Base-by-base conservation (phyloP, 1,140 invertebrate species). In the Asbolus verrucosus region DNA sequence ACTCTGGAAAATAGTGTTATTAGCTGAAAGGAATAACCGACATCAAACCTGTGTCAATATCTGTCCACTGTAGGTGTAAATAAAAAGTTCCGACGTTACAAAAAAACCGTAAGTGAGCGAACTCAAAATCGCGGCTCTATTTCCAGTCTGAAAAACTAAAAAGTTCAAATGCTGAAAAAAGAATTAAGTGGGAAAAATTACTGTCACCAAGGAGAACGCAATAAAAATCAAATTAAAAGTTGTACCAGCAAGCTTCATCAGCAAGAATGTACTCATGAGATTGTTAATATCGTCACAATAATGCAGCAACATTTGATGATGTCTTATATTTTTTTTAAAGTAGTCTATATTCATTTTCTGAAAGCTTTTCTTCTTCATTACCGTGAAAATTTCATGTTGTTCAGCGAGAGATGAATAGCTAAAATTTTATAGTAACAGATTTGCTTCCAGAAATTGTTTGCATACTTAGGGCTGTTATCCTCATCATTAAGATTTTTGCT, bases 201-300 rank as follows among this genome's bases (percentile, higher is more conserved):
- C 33, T 3, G 33, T 36, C 2, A 36, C 11, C 11, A 36, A 11
- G 11, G 5, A 6, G 33, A 36, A 36, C 2, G 5, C 33, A n/a
- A 36, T 36, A 11, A 36, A 36, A 3, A 11, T 11, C 2, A 36
- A 4, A 11, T 36, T 36, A 36, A 3, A 36, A 36, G 11, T 6
- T 3, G 33, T n/a, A 4, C 5, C 33, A 2, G 11, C 33, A 2
- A 36, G 5, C 11, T 36, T 36, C 5, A n/a, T 36, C 33, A 36
- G 3, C 11, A 36, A 16, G 11, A 43, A 43, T 4, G 16, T 15
- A 5, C 33, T 11, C 18, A 54, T 54, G n/a, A 54, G 13, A 8
- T 14, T 19, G 46, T 54, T 27, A 19, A 54, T n/a, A 27, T 30
- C 46, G 9, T 54, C 46, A 24, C 46, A 54, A 13, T 54, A 54